A percentile compares a stretch with the other conserved stretches of the same genome.
Evolutionary conservation across 1,140 invertebrate species (phyloP).

Genomic region (Drosophila triauraria): DNA sequence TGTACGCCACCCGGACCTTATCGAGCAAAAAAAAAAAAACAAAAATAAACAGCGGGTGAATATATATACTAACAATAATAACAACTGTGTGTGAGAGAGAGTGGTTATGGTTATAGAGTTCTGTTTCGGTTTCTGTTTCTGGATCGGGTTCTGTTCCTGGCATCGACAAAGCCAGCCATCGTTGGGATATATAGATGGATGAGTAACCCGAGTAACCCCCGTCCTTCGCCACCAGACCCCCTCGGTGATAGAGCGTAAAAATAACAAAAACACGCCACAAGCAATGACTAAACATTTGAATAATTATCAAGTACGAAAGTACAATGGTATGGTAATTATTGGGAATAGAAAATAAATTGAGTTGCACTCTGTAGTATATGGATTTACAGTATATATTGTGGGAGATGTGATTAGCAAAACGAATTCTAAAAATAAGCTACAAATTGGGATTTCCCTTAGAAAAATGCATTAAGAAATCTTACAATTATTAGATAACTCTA

Average conservation of each 20-base stretch:
- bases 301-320: conserved; percentile 44
- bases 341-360: conserved; percentile 31
- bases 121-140: conserved; percentile 14
- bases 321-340: conserved; percentile 42
- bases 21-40: conserved; percentile 1
- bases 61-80: conserved; percentile 22
- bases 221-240: conserved; percentile 13
- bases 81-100: conserved; percentile 20
- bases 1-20: conserved; percentile 13
- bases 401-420: neutral
- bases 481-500: neutral
- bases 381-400: neutral
- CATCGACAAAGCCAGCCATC: neutral
- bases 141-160: conserved; percentile 25
- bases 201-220: conserved; percentile 38
- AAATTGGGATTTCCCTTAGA: neutral
- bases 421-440: neutral
- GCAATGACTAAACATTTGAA: conserved; percentile 46
- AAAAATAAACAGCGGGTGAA: conserved; percentile 8
- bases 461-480: neutral
- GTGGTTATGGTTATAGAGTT: conserved; percentile 26
- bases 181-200: conserved; percentile 4
- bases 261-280: conserved; percentile 36
- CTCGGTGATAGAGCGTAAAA: conserved; percentile 17
- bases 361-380: conserved; percentile 4